Evolutionary conservation across 2,113 vertebrate genomes (phyloP), one percentile per base, ranked within the genome.

Genomic region (Cyanoliseus patagonus): DNA sequence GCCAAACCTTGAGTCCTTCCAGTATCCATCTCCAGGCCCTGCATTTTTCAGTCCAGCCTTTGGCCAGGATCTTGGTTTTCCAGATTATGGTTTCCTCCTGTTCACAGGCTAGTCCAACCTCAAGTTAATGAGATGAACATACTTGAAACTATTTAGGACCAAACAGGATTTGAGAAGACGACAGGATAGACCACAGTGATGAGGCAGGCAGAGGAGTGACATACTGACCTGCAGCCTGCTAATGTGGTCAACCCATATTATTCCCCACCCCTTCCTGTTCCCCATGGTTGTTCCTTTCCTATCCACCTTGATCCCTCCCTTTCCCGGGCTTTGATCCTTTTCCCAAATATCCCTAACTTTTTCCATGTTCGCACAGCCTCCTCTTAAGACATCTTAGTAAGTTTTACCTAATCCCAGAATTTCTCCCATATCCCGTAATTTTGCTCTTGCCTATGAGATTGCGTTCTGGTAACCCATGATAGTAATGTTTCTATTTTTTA

Each of bases 241-340:
- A 19, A 3, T 30, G 23, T 27, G 23, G 35, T 79, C 4, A 2
- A 6, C 35, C 15, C 1, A 0, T 63, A 24, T 63, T 75, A 37
- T 76, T 7, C 19, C 18, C 7, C 42, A 9, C 7, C 42, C 8
- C 24, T 79, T 79, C 73, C 55, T 62, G 20, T 91, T 83, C 19
- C 10, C 4, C 35, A 0, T 33, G 39, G 20, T 42, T 78, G 28
- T 74, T 89, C 66, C 10, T 91, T 13, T 80, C 39, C 53, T 83
- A 2, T 63, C 10, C 30, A 18, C 39, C 17, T 70, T 88, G 47
- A 79, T 78, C n/a, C 16, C 35, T 83, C 57, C 10, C 30, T 85
- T 82, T 87, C 68, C 59, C 44, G 2, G 2, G 11, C 42, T 83
- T 86, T 90, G 28, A 41, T 68, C 39, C 33, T 72, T 90, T 10